phyloP scores from a whole-genome alignment of 2,113 vertebrate genomes.

The Accipiter cooperii region DNA sequence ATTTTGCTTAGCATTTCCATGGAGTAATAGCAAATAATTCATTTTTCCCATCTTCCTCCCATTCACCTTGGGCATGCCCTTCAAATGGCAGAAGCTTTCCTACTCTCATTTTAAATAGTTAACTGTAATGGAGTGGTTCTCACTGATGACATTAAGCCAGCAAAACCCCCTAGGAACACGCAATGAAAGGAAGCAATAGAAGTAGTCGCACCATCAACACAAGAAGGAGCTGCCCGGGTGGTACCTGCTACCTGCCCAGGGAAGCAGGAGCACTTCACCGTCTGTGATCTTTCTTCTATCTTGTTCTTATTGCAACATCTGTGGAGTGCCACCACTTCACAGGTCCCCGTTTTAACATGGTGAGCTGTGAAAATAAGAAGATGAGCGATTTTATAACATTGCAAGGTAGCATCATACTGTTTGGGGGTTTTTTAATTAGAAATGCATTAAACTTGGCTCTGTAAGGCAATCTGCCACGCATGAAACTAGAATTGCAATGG shows the following conservation, averaged over 20 bases:
- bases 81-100: background rate
- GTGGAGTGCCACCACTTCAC: conserved; percentile 95
- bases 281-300: conserved; percentile 97
- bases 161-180: background rate
- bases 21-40: background rate
- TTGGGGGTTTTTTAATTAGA: background rate
- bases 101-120: background rate
- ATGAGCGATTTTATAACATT: background rate
- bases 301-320: conserved; percentile 99
- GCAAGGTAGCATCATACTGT: background rate
- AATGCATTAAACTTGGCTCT: conserved; percentile 24
- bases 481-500: conserved; percentile 25
- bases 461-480: background rate
- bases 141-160: background rate
- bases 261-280: conserved; percentile 98
- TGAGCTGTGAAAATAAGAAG: conserved; percentile 75
- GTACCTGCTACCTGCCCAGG: conserved; percentile 98
- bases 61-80: background rate
- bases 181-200: conserved; percentile 14
- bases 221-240: conserved; percentile 91
- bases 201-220: conserved; percentile 88
- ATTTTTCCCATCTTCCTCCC: background rate
- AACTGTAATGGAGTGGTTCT: background rate
- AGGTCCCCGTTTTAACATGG: conserved; percentile 92
- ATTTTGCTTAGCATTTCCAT: background rate